Percentiles rank a stretch among this genome's conserved stretches.
Evolutionary conservation across 2,888 invertebrate species (phyloP).

Genomic region (Eupithecia centaureata): DNA sequence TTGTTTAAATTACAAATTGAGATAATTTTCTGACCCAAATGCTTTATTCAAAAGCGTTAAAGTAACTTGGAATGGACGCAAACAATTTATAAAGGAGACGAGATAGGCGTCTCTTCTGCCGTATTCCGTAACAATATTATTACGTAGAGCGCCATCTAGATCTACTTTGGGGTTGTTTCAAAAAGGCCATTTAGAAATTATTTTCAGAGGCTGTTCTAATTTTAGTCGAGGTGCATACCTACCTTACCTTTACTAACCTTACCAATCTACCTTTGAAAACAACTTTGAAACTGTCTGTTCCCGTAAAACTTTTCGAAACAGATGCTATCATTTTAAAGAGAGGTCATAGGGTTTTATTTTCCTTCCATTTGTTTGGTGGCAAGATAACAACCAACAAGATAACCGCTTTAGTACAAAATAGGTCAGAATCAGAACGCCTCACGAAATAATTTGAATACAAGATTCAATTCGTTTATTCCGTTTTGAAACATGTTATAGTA

Average conservation of each 20-base stretch:
- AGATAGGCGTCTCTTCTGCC: slow-evolving; percentile 51
- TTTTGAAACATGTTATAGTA: too few species aligned
- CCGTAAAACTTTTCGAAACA: slow-evolving; percentile 23
- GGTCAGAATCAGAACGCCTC: slow-evolving; percentile 13
- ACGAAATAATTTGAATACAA: slow-evolving; percentile 5
- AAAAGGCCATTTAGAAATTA: slow-evolving; percentile 43
- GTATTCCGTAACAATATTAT: slow-evolving; percentile 48
- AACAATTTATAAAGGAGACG: slow-evolving; percentile 49
- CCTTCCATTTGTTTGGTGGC: slow-evolving; percentile 5
- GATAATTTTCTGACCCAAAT: slow-evolving; percentile 26
- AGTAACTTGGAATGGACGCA: slow-evolving; percentile 38
- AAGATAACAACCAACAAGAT: slow-evolving; percentile 3
- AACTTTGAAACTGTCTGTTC: slow-evolving; percentile 23
- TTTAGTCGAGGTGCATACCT: neutral
- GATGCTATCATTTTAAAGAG: slow-evolving; percentile 25
- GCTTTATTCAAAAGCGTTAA: slow-evolving; percentile 25
- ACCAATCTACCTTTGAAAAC: slow-evolving; percentile 11
- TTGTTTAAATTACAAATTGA: slow-evolving; percentile 29
- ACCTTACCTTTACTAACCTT: neutral
- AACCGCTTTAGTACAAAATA: slow-evolving; percentile 9
- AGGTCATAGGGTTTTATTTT: slow-evolving; percentile 22
- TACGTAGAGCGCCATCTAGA: slow-evolving; percentile 47
- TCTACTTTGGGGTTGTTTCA: slow-evolving; percentile 46
- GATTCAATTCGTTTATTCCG: too few species aligned
- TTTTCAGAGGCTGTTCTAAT: slow-evolving; percentile 35